phyloP scores from a whole-genome alignment of 1,140 invertebrate genomes.

The Theocolax elegans region DNA sequence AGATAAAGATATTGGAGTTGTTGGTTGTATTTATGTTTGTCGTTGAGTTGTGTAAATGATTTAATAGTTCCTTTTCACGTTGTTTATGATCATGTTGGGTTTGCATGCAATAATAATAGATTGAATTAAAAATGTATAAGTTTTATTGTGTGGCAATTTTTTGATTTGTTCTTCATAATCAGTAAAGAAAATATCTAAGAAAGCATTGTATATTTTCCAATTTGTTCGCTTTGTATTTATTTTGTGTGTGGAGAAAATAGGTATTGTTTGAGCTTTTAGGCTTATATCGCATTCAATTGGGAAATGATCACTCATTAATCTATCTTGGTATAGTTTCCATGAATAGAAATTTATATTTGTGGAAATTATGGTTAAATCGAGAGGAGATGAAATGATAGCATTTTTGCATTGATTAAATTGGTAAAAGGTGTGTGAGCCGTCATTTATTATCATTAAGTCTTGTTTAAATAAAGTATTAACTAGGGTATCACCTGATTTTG shows the following conservation, averaged over 20 bases:
- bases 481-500: background rate
- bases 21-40: too few relatives aligned
- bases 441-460: background rate
- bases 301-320: background rate
- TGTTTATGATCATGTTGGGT: too few relatives aligned
- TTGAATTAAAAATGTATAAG: too few relatives aligned
- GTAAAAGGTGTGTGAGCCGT: background rate
- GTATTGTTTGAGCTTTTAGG: background rate
- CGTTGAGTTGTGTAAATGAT: too few relatives aligned
- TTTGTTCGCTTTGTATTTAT: background rate
- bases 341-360: too few relatives aligned
- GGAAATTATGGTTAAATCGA: background rate
- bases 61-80: too few relatives aligned
- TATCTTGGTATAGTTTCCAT: background rate
- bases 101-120: too few relatives aligned
- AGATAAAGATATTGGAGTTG: too few relatives aligned
- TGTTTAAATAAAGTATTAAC: background rate
- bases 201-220: background rate
- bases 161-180: too few relatives aligned
- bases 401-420: too few relatives aligned
- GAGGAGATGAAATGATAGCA: background rate
- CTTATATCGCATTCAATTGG: background rate
- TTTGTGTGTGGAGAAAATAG: background rate
- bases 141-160: too few relatives aligned
- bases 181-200: too few relatives aligned